A percentile compares a stretch with the other conserved stretches of the same genome.
phyloP scores from a whole-genome alignment of 1,140 invertebrate genomes.

The Geopemphigus sp. region DNA sequence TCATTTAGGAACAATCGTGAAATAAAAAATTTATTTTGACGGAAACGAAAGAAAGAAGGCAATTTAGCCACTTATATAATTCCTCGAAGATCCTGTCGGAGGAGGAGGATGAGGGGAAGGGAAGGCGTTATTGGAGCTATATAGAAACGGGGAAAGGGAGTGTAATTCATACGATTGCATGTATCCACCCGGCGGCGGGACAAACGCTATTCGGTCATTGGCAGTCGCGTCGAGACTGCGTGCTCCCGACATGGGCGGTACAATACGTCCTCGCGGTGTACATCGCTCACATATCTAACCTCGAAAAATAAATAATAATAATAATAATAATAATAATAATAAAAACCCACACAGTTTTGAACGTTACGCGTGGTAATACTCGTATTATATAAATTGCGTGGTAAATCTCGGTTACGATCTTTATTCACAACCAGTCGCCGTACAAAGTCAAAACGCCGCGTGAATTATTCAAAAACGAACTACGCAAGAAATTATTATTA shows the following conservation, averaged over 20 bases:
- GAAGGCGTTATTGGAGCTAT: background rate
- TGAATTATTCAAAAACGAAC: constrained; percentile 36
- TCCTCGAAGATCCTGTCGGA: too few relatives aligned
- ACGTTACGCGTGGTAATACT: constrained; percentile 20
- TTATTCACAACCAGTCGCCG: constrained; percentile 26
- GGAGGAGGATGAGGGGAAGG: background rate
- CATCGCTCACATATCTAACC: background rate
- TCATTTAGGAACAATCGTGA: too few relatives aligned
- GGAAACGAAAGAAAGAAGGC: too few relatives aligned
- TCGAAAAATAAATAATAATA: constrained; percentile 23
- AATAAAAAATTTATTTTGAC: too few relatives aligned
- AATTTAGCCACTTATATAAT: too few relatives aligned
- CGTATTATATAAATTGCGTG: constrained; percentile 25
- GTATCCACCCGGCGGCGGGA: constrained; percentile 31
- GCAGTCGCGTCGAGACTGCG: constrained; percentile 47
- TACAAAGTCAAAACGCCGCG: background rate
- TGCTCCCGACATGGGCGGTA: constrained; percentile 23
- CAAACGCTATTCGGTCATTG: constrained; percentile 46
- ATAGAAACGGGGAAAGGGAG: background rate
- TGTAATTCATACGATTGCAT: constrained; percentile 3
- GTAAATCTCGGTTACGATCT: constrained; percentile 23
- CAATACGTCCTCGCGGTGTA: background rate
- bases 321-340: background rate
- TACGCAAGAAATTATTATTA: background rate
- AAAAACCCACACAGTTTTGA: constrained; percentile 13